phyloP scores from a whole-genome alignment of 2,797 vertebrate species.

The Aldrovandia affinis region DNA sequence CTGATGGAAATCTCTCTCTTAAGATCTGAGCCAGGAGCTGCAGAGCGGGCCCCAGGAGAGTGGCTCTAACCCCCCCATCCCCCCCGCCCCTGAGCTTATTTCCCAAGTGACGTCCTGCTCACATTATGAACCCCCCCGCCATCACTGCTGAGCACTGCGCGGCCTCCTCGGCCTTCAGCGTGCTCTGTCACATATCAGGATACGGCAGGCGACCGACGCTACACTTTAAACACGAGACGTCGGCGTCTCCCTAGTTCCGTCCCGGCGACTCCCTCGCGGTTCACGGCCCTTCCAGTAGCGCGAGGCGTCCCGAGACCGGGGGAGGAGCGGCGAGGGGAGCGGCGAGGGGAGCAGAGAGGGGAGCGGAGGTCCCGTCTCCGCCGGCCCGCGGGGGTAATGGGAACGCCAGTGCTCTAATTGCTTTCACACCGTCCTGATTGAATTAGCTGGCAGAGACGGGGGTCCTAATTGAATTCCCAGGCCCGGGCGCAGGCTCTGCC shows the following conservation, averaged over 20 bases:
- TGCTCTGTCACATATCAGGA: no score
- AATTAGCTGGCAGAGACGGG: constrained; percentile 71
- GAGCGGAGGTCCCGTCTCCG: constrained; percentile 73
- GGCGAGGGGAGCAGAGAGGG: constrained; percentile 68
- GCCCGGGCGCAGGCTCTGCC: constrained; percentile 63
- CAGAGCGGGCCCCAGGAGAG: no score
- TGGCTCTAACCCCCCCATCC: constrained; percentile 22
- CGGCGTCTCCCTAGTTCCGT: no score
- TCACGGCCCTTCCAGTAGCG: background rate
- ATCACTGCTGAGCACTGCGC: constrained; percentile 49
- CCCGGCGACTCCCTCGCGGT: no score
- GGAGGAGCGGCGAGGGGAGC: constrained; percentile 69
- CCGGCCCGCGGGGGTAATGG: constrained; percentile 60
- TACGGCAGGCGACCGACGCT: no score
- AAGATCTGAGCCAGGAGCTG: no score
- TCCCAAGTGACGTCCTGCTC: constrained; percentile 67
- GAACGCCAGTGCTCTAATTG: constrained; percentile 77
- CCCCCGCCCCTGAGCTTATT: constrained; percentile 59
- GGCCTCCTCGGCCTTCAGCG: no score
- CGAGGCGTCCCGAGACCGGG: constrained; percentile 44
- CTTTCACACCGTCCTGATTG: constrained; percentile 78
- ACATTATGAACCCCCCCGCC: constrained; percentile 62
- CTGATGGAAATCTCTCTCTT: background rate
- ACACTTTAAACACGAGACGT: no score
- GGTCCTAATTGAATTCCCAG: constrained; percentile 76